Conservation (phyloP, 2,113 vertebrate species). For the Isichthys henryi region DNA sequence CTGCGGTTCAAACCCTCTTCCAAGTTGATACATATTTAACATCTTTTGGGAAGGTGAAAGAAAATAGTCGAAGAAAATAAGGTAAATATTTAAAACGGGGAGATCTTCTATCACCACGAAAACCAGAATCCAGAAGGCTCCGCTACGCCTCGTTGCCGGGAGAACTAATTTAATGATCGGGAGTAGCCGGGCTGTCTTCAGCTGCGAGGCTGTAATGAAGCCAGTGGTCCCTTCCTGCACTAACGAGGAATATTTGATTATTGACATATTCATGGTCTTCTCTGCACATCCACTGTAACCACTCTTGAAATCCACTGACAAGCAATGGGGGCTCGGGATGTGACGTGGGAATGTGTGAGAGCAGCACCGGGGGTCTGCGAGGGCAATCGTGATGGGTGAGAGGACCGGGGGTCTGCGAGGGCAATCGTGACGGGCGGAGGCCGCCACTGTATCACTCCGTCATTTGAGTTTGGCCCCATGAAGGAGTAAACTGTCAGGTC, state of each 20-base stretch:
- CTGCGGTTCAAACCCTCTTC: background rate
- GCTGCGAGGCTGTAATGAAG: background rate
- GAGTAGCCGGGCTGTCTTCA: background rate
- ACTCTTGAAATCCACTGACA: background rate
- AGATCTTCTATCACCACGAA: background rate
- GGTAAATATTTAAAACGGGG: slow-evolving; percentile 18
- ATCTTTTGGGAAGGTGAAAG: background rate
- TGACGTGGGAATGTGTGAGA: background rate
- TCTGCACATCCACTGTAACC: background rate
- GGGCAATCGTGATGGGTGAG: background rate
- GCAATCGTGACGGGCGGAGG: background rate
- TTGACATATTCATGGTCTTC: background rate
- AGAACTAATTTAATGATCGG: background rate
- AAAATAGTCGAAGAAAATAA: slow-evolving; percentile 12
- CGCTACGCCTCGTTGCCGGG: background rate
- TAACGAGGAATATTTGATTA: background rate
- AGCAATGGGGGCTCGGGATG: background rate
- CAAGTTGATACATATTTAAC: slow-evolving; percentile 22
- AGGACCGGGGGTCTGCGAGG: background rate
- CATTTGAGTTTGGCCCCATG: background rate
- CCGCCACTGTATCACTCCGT: background rate
- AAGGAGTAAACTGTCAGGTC: background rate
- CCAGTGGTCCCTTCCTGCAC: background rate
- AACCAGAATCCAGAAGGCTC: background rate
- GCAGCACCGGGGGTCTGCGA: too few species aligned